phyloP scores from a whole-genome alignment of 2,888 invertebrate species.

The Brachynemurus nebulosus region DNA sequence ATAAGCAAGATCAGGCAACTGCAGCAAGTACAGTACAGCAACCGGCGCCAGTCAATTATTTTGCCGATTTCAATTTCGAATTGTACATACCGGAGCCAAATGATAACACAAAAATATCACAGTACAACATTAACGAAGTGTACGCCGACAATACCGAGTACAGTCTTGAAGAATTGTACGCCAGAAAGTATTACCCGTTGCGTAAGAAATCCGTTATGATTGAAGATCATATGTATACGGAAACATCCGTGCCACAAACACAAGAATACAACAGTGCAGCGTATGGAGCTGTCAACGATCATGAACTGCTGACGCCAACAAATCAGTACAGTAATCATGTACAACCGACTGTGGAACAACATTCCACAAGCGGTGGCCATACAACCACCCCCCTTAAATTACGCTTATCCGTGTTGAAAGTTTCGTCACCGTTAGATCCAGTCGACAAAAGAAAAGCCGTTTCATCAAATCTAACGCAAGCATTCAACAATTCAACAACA shows the following conservation, averaged over 20 bases:
- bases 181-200: constrained; percentile 22
- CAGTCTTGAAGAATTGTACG: constrained; percentile 65
- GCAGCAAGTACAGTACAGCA: not conserved
- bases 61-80: constrained; percentile 37
- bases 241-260: no score
- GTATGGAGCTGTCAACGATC: not conserved
- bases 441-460: not conserved
- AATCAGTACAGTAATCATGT: not conserved
- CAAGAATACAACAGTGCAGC: not conserved
- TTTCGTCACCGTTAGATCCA: constrained; percentile 2
- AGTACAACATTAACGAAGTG: constrained; percentile 55
- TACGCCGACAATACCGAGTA: constrained; percentile 51
- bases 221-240: not conserved
- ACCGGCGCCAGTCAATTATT: constrained; percentile 24
- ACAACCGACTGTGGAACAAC: not conserved
- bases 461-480: not conserved
- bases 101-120: constrained; percentile 44
- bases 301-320: not conserved
- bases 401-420: constrained; percentile 5
- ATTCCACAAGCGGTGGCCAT: not conserved
- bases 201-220: not conserved
- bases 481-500: not conserved
- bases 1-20: constrained; percentile 13
- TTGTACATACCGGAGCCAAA: constrained; percentile 47
- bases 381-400: constrained; percentile 6